These are phyloP conservation scores for Rotaria magnacalcarata DNA, from an alignment of 2,888 invertebrate genomes.

Conservation along the genomic window DNA sequence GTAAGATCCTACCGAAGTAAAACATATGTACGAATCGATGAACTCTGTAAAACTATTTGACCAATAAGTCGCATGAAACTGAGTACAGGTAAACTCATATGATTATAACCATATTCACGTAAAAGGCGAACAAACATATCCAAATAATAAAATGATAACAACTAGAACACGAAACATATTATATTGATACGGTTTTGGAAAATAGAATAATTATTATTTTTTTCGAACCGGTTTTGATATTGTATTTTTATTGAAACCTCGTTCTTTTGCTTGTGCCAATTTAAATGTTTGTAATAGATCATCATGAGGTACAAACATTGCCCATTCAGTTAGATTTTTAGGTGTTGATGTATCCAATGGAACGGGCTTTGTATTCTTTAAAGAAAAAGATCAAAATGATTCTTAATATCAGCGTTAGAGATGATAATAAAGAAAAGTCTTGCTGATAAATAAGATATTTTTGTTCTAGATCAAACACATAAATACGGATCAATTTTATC, in stretches of 20 bases:
- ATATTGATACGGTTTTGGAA: no score
- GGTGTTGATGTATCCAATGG: neutral
- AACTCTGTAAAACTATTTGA: neutral
- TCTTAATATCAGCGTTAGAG: no score
- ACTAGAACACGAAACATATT: neutral
- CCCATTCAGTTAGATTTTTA: slow-evolving; percentile 1
- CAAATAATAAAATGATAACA: slow-evolving; percentile 30
- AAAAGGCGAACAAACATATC: slow-evolving; percentile 6
- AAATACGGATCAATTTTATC: no score
- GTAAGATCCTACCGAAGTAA: neutral
- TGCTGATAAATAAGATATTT: no score
- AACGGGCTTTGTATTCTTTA: neutral
- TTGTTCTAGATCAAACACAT: no score
- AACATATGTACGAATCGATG: slow-evolving; percentile 11
- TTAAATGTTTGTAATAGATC: neutral
- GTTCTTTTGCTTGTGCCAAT: neutral
- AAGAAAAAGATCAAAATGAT: no score
- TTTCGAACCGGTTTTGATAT: neutral
- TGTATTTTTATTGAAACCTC: slow-evolving; percentile 15
- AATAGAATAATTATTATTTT: no score
- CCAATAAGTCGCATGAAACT: slow-evolving; percentile 19
- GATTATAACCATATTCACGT: slow-evolving; percentile 37
- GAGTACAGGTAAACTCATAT: slow-evolving; percentile 17
- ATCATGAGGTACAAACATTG: neutral
- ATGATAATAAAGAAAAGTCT: no score